Conservation (phyloP, 2,113 vertebrate species). For the Propithecus coquereli region DNA sequence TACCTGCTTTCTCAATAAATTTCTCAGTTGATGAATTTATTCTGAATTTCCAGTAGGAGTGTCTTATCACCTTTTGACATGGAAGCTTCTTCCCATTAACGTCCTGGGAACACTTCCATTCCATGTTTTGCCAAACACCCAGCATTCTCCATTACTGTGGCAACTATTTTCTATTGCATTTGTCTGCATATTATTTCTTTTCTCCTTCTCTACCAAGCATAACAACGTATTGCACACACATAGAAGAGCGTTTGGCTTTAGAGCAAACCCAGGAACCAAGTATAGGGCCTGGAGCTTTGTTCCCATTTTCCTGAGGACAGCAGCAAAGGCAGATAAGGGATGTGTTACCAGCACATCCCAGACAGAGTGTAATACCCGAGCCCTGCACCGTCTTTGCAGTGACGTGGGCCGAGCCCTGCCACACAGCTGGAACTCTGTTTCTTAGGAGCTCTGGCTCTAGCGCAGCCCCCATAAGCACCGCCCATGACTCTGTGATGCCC, state of each 20-base stretch:
- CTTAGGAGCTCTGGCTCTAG: neutral
- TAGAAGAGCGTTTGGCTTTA: neutral
- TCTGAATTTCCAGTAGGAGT: neutral
- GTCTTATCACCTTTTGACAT: neutral
- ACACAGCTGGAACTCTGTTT: neutral
- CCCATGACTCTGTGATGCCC: neutral
- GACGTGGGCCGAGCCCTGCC: neutral
- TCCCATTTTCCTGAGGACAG: neutral
- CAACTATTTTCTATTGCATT: neutral
- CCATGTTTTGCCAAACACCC: neutral
- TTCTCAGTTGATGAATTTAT: neutral
- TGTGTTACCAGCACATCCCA: neutral
- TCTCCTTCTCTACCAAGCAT: neutral
- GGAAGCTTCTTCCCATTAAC: neutral
- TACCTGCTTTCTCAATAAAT: neutral
- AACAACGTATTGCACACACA: rapidly evolving
- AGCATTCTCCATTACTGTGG: neutral
- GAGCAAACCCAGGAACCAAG: neutral
- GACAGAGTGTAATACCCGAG: neutral
- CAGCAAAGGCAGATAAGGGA: neutral
- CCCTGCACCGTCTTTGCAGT: neutral
- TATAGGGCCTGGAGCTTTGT: neutral
- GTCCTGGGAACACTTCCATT: neutral
- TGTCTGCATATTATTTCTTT: neutral
- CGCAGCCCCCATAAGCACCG: neutral